Evolutionary conservation across 1,140 invertebrate species (phyloP).

Genomic region (Leguminivora glycinivorella): DNA sequence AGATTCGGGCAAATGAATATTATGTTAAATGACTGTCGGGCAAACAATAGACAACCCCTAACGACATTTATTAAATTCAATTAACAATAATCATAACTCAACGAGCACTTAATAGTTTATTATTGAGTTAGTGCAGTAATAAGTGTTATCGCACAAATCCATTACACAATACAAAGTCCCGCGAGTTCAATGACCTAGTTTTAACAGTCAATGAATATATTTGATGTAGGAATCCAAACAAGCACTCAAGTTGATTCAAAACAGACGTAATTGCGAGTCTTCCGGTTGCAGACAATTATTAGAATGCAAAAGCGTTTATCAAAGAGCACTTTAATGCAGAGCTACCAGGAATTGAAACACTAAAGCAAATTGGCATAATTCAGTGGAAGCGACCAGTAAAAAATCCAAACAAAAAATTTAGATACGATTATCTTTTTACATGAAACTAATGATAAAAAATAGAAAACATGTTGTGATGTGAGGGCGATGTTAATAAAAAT

Average conservation of each 20-base stretch:
- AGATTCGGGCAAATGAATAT: too few relatives aligned
- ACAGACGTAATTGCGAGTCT: constrained; percentile 8
- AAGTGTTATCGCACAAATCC: constrained; percentile 15
- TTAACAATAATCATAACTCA: not conserved
- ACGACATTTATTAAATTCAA: not conserved
- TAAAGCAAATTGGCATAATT: not conserved
- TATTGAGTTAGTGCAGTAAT: constrained; percentile 23
- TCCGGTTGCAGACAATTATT: constrained; percentile 15
- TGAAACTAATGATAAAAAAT: not conserved
- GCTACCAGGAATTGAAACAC: not conserved
- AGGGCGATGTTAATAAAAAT: not conserved
- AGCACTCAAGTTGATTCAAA: constrained; percentile 24
- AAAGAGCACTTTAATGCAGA: constrained; percentile 12
- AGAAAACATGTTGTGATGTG: constrained; percentile 5
- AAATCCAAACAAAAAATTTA: not conserved
- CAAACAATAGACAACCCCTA: too few relatives aligned
- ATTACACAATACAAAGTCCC: constrained; percentile 27
- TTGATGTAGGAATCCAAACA: constrained; percentile 13
- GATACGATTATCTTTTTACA: not conserved
- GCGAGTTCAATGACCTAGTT: constrained; percentile 6
- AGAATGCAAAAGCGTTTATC: constrained; percentile 2
- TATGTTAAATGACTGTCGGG: too few relatives aligned
- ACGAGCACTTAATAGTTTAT: not conserved
- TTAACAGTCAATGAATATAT: constrained; percentile 19
- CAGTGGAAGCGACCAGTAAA: not conserved